phyloP scores from a whole-genome alignment of 30 jellyfish, hydroid and myxozoan genomes.

The Pelagia noctiluca region DNA sequence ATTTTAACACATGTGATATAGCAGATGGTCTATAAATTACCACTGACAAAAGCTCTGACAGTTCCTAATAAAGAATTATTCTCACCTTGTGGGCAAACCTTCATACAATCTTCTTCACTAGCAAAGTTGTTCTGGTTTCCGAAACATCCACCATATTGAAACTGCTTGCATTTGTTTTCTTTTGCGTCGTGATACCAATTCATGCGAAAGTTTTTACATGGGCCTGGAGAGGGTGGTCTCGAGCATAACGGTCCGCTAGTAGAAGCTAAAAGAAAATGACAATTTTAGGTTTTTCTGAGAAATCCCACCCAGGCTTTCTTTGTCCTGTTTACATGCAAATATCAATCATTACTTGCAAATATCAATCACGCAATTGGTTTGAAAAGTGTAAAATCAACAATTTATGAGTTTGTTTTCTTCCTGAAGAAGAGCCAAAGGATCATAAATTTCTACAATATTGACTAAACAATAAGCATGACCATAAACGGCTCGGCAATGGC shows the following conservation, averaged over 20 bases:
- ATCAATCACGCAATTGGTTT: too few relatives aligned
- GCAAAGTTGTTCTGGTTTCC: slow-evolving; percentile 61
- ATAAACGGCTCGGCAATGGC: too few relatives aligned
- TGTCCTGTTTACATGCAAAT: too few relatives aligned
- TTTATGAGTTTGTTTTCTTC: too few relatives aligned
- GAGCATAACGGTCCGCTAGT: slow-evolving; percentile 21
- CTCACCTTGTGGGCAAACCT: slow-evolving; percentile 28
- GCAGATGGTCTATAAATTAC: too few relatives aligned
- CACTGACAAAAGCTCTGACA: neutral
- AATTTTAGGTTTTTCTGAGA: too few relatives aligned
- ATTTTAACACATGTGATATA: neutral
- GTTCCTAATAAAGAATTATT: neutral
- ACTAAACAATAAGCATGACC: too few relatives aligned
- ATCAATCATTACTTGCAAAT: too few relatives aligned
- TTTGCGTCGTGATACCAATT: slow-evolving; percentile 55
- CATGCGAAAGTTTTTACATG: slow-evolving; percentile 14
- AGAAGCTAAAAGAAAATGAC: slow-evolving; percentile 8
- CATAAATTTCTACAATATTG: too few relatives aligned
- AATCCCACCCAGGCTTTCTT: too few relatives aligned
- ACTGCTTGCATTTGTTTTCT: slow-evolving; percentile 28
- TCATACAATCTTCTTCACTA: slow-evolving; percentile 43
- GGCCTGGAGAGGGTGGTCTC: slow-evolving; percentile 49
- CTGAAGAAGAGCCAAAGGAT: too few relatives aligned
- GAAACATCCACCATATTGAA: slow-evolving; percentile 66
- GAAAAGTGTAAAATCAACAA: too few relatives aligned